Evolutionary conservation across 2,888 invertebrate species (phyloP).

Genomic region (Thysanoteuthis rhombus): DNA sequence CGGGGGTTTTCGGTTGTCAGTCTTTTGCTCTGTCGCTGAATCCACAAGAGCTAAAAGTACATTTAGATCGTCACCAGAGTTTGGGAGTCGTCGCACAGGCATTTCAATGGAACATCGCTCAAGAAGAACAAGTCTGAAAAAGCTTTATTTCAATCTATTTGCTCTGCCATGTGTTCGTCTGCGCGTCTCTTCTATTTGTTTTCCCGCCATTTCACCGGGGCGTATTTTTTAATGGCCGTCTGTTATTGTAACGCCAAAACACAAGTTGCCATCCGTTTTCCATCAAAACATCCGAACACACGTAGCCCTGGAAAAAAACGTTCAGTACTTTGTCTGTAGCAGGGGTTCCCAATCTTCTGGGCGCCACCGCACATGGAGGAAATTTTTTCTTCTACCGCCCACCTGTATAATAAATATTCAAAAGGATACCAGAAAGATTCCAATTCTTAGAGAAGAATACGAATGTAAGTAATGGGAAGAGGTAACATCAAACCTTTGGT

Average conservation of each 20-base stretch:
- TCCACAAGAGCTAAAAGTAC: neutral
- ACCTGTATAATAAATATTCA: too few species aligned
- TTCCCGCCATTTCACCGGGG: neutral
- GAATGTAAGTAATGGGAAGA: too few species aligned
- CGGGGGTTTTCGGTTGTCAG: neutral
- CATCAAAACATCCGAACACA: neutral
- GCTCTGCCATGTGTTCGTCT: neutral
- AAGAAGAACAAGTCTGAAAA: neutral
- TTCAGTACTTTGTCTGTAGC: too few species aligned
- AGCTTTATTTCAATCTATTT: neutral
- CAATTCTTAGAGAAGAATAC: too few species aligned
- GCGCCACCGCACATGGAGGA: too few species aligned
- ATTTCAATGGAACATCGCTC: neutral
- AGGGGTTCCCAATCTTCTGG: too few species aligned
- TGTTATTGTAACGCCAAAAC: neutral
- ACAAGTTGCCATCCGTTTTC: neutral
- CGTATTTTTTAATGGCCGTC: neutral
- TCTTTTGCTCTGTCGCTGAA: neutral
- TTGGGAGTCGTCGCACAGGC: neutral
- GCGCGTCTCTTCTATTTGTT: neutral
- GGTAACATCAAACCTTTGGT: too few species aligned
- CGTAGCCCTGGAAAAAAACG: too few species aligned
- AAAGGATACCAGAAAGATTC: too few species aligned
- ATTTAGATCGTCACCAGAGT: neutral
- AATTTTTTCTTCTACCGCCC: too few species aligned